phyloP scores from a whole-genome alignment of 2,888 invertebrate species.

The Nowickia ferox region DNA sequence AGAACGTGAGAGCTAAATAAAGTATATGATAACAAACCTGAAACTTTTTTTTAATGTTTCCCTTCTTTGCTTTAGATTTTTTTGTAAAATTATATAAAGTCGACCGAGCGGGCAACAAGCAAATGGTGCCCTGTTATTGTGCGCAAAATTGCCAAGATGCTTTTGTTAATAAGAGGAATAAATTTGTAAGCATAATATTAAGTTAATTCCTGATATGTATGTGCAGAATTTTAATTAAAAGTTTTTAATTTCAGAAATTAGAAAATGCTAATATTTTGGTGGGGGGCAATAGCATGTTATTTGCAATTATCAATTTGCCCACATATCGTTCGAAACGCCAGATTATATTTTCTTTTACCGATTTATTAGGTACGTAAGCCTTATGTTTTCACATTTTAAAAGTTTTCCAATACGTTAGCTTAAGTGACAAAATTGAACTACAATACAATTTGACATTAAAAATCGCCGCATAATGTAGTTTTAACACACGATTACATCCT shows the following conservation, averaged over 20 bases:
- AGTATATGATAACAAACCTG: neutral
- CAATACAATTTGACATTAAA: no score
- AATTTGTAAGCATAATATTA: conserved; percentile 44
- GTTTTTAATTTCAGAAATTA: conserved; percentile 69
- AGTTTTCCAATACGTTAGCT: no score
- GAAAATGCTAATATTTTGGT: conserved; percentile 76
- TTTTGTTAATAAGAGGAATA: conserved; percentile 60
- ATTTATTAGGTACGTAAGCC: conserved; percentile 78
- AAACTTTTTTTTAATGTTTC: neutral
- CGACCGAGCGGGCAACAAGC: conserved; percentile 17
- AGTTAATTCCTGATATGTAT: neutral
- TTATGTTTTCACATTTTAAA: no score
- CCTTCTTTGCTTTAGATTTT: conserved; percentile 7
- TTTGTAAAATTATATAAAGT: conserved; percentile 63
- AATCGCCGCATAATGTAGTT: no score
- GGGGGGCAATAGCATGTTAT: conserved; percentile 76
- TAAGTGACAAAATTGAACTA: no score
- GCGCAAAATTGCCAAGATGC: conserved; percentile 68
- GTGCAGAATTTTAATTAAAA: no score
- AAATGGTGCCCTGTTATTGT: conserved; percentile 58
- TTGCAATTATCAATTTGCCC: conserved; percentile 62
- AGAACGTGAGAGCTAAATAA: conserved; percentile 72
- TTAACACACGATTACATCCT: no score
- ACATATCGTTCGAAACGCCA: conserved; percentile 78
- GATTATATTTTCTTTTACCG: conserved; percentile 81